phyloP scores from a whole-genome alignment of 2,797 vertebrate genomes.

The Tarsius wallacei region DNA sequence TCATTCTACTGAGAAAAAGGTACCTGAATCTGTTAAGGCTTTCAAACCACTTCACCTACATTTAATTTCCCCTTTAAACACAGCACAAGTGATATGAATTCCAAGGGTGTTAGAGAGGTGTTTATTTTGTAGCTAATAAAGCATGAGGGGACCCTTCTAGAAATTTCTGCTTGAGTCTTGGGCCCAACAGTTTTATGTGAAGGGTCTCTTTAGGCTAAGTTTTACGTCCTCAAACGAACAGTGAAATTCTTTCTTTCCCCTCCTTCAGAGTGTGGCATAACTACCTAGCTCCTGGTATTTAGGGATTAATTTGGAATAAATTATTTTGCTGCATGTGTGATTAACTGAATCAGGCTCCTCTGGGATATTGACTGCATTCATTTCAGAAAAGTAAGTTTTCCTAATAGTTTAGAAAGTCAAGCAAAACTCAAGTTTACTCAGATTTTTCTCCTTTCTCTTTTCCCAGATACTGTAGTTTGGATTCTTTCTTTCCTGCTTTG shows the following conservation, averaged over 20 bases:
- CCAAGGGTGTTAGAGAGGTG: not conserved
- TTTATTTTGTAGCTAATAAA: constrained; percentile 68
- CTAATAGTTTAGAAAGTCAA: not conserved
- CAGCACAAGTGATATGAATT: not conserved
- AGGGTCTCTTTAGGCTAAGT: not conserved
- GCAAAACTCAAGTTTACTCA: not conserved
- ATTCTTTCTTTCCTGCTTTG: not conserved
- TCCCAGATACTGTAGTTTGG: not conserved
- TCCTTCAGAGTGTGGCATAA: constrained; percentile 6
- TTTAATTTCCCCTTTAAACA: constrained; percentile 45
- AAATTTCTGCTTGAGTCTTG: constrained; percentile 35
- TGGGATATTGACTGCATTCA: not conserved
- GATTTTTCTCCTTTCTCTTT: not conserved
- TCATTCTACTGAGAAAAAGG: constrained; percentile 10
- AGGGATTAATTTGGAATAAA: not conserved
- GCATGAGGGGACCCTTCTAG: constrained; percentile 9
- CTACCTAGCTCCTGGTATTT: not conserved
- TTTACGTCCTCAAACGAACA: not conserved
- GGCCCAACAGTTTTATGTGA: not conserved
- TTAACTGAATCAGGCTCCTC: not conserved
- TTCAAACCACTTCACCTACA: not conserved
- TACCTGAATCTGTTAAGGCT: not conserved
- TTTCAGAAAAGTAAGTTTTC: not conserved
- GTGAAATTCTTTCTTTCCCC: not conserved
- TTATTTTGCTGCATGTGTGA: not conserved